Evolutionary conservation across 2,797 vertebrate genomes (phyloP).

Genomic region (Leucoraja ocellata): DNA sequence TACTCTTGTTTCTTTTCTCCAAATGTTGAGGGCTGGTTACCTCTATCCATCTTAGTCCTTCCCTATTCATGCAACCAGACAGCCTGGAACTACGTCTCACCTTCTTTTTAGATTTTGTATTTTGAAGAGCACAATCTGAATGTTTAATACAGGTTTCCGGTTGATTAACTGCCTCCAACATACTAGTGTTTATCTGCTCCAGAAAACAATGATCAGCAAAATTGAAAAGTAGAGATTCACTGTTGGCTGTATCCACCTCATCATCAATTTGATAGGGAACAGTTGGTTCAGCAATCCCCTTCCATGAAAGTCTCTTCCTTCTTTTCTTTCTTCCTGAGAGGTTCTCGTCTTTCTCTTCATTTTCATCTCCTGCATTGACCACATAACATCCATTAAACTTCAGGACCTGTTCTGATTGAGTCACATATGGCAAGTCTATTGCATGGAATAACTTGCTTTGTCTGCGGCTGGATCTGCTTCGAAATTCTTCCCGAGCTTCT

Average conservation of each 20-base stretch:
- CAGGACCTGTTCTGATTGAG: not conserved
- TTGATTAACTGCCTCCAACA: not conserved
- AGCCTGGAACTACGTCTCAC: slow-evolving; percentile 18
- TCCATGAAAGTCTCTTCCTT: too few species aligned
- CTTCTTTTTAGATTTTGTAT: not conserved
- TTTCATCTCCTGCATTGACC: not conserved
- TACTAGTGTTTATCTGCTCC: not conserved
- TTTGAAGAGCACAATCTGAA: not conserved
- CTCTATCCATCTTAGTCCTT: slow-evolving; percentile 19
- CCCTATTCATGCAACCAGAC: not conserved
- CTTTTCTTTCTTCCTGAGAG: not conserved
- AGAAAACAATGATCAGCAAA: not conserved
- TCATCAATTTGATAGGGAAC: not conserved
- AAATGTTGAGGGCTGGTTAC: not conserved
- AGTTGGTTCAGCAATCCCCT: not conserved
- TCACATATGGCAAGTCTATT: not conserved
- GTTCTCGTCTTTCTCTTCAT: not conserved
- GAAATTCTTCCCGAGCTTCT: not conserved
- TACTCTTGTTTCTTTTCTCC: not conserved
- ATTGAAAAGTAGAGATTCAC: not conserved
- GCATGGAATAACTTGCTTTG: not conserved
- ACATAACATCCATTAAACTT: not conserved
- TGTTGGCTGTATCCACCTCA: not conserved
- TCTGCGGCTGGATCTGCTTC: not conserved
- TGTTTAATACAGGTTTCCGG: not conserved